These are phyloP conservation scores for Pharmacophagus antenor DNA, from an alignment of 2,888 invertebrate species.

Conservation along the genomic window DNA sequence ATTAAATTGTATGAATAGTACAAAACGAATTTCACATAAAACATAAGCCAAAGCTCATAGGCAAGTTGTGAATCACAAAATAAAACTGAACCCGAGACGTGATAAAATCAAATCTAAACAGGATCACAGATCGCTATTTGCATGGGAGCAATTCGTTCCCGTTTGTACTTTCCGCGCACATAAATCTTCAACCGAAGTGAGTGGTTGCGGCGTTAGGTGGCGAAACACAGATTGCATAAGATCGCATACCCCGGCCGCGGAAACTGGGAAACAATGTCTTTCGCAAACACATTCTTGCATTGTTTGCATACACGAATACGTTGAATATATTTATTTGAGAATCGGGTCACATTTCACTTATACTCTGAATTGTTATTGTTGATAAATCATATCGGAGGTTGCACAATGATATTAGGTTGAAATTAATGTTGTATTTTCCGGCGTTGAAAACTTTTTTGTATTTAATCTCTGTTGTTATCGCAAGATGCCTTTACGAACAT, in stretches of 20 bases:
- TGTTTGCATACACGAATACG: slow-evolving; percentile 20
- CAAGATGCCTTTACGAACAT: no score
- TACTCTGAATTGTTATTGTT: neutral
- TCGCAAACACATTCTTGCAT: slow-evolving; percentile 21
- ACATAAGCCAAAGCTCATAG: no score
- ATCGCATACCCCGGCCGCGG: slow-evolving; percentile 16
- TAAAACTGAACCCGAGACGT: no score
- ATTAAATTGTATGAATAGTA: no score
- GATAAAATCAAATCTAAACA: neutral
- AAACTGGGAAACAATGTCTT: slow-evolving; percentile 25
- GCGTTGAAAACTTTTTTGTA: no score
- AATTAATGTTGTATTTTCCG: no score
- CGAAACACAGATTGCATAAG: slow-evolving; percentile 22
- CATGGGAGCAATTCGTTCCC: neutral
- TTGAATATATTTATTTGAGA: slow-evolving; percentile 25
- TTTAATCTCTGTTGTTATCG: no score
- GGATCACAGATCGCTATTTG: neutral
- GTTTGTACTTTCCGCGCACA: neutral
- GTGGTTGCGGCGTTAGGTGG: slow-evolving; percentile 3
- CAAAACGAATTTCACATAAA: no score
- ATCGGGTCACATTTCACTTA: slow-evolving; percentile 5
- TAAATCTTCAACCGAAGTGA: slow-evolving; percentile 10
- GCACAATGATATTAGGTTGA: no score
- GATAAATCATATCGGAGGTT: neutral
- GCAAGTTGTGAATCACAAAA: no score